These are phyloP conservation scores for Agrypnia vestita DNA, from an alignment of 1,140 invertebrate species.

Conservation along the genomic window DNA sequence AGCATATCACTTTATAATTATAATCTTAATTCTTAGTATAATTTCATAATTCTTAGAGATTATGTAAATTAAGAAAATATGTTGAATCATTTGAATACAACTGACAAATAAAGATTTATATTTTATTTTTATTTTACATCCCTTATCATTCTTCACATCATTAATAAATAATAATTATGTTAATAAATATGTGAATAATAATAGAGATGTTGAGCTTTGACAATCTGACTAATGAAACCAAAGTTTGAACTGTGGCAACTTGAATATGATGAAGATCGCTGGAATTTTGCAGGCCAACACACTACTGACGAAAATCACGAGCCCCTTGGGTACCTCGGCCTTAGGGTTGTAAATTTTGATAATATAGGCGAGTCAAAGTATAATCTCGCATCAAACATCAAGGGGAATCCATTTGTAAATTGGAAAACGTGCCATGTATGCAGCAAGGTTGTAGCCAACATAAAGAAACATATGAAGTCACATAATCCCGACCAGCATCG, in stretches of 20 bases:
- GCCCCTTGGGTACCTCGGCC: constrained; percentile 40
- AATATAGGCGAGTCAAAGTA: constrained; percentile 17
- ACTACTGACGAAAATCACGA: constrained; percentile 56
- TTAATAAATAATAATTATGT: no score
- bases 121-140: no score
- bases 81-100: no score
- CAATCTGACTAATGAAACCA: constrained; percentile 6
- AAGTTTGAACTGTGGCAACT: background rate
- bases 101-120: no score
- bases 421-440: constrained; percentile 76
- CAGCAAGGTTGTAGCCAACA: constrained; percentile 82
- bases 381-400: constrained; percentile 13
- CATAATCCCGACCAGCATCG: constrained; percentile 81
- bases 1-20: no score
- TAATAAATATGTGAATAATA: no score
- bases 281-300: constrained; percentile 55
- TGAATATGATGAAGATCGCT: constrained; percentile 31
- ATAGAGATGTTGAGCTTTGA: background rate
- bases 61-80: no score
- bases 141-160: no score
- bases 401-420: constrained; percentile 39
- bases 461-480: constrained; percentile 82
- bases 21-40: no score
- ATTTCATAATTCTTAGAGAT: no score
- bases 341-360: constrained; percentile 35